A percentile compares a stretch with the other conserved stretches of the same genome.
These are phyloP conservation scores for Psittacula cyanocephala DNA, from an alignment of 2,113 vertebrate species.

Conservation along the genomic window DNA sequence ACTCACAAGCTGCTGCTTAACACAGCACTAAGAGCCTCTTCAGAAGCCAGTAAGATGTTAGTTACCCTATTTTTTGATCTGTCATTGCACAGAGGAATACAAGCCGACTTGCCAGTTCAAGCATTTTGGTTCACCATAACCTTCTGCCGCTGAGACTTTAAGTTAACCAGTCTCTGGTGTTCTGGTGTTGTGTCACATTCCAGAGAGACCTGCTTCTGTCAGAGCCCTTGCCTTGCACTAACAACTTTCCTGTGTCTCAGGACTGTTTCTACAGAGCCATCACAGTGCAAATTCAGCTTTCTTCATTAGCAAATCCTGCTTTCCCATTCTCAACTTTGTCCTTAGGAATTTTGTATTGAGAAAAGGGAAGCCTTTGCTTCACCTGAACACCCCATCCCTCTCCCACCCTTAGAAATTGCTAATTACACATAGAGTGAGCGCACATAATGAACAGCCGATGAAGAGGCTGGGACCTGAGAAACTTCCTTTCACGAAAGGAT, in stretches of 20 bases:
- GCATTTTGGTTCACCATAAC: not conserved
- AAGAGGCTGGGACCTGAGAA: not conserved
- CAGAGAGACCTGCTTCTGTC: not conserved
- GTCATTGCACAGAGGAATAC: not conserved
- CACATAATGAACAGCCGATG: not conserved
- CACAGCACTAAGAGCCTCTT: not conserved
- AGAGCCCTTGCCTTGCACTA: not conserved
- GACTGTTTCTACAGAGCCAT: not conserved
- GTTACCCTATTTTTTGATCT: not conserved
- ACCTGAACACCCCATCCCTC: not conserved
- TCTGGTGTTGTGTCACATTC: accelerated
- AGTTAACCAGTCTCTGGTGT: not conserved
- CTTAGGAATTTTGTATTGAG: not conserved
- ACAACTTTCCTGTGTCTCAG: not conserved
- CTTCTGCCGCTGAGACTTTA: not conserved
- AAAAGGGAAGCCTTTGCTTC: not conserved
- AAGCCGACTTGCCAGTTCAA: not conserved
- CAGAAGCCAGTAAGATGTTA: not conserved
- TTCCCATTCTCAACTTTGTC: not conserved
- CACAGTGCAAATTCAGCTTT: not conserved
- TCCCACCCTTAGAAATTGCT: not conserved
- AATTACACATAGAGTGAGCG: not conserved
- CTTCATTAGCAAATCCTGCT: not conserved
- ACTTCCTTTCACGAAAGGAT: not conserved
- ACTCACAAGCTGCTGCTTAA: not conserved